Conservation (phyloP, 2,113 vertebrate genomes). For the Podilymbus podiceps region DNA sequence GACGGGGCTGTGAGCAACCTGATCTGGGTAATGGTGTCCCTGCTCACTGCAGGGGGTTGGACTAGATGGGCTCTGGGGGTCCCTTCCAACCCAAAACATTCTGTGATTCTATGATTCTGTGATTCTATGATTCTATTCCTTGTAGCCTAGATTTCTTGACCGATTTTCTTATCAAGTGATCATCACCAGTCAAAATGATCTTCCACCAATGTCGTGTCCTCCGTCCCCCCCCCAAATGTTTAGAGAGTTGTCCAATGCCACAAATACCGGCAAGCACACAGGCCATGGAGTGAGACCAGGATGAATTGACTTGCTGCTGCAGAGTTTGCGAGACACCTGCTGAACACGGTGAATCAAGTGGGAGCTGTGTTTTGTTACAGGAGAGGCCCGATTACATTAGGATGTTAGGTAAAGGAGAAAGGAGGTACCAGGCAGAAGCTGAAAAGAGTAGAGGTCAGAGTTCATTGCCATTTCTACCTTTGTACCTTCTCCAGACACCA, state of each 20-base stretch:
- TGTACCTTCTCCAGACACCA: not conserved
- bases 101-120: too few relatives aligned
- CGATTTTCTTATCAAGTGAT: not conserved
- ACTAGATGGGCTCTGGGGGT: too few relatives aligned
- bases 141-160: not conserved
- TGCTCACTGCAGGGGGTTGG: too few relatives aligned
- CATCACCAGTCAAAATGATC: not conserved
- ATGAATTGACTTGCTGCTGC: not conserved
- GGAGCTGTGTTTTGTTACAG: not conserved
- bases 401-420: not conserved
- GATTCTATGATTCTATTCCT: not conserved
- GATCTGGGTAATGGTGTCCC: too few relatives aligned
- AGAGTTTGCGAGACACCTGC: not conserved
- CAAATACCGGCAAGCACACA: not conserved
- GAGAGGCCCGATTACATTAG: not conserved
- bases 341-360: not conserved
- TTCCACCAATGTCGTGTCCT: not conserved
- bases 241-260: not conserved
- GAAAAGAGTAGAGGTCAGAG: not conserved
- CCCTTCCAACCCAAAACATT: too few relatives aligned
- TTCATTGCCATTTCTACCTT: not conserved
- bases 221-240: not conserved
- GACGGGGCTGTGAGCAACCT: too few relatives aligned
- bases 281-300: not conserved
- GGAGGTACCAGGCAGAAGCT: not conserved